These are phyloP conservation scores for Netelia fuscicornis DNA, from an alignment of 2,888 invertebrate genomes.

Conservation along the genomic window DNA sequence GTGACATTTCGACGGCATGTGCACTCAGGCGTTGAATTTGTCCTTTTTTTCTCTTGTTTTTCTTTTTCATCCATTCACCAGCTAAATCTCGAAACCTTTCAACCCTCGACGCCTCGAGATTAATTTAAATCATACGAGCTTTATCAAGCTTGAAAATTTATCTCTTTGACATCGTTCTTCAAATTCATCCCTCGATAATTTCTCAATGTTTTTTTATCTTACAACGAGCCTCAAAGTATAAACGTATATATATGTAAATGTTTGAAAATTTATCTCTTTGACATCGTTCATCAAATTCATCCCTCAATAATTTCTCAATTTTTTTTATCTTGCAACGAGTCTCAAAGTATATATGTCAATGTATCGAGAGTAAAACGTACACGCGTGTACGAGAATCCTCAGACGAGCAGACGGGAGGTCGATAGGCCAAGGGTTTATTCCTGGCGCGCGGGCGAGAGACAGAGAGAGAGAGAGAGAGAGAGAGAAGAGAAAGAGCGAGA, in stretches of 20 bases:
- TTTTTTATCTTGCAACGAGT: not conserved
- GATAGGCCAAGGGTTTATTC: conserved; percentile 75
- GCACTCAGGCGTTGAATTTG: conserved; percentile 74
- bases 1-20: conserved; percentile 79
- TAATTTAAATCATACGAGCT: no score
- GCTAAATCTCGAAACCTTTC: no score
- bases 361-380: conserved; percentile 37
- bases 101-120: no score
- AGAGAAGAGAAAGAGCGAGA: conserved; percentile 16
- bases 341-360: not conserved
- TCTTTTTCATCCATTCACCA: not conserved
- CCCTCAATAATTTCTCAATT: no score
- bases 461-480: not conserved
- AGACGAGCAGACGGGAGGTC: conserved; percentile 70
- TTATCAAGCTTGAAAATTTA: no score
- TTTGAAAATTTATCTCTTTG: no score
- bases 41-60: not conserved
- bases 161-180: no score
- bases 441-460: conserved; percentile 33
- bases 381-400: conserved; percentile 63
- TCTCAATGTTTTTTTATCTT: no score
- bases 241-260: not conserved
- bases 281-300: no score
- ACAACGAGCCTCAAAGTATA: not conserved
- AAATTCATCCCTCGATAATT: no score